Conservation (phyloP, 2,888 invertebrate species). For the Chaitophorus viminalis region DNA sequence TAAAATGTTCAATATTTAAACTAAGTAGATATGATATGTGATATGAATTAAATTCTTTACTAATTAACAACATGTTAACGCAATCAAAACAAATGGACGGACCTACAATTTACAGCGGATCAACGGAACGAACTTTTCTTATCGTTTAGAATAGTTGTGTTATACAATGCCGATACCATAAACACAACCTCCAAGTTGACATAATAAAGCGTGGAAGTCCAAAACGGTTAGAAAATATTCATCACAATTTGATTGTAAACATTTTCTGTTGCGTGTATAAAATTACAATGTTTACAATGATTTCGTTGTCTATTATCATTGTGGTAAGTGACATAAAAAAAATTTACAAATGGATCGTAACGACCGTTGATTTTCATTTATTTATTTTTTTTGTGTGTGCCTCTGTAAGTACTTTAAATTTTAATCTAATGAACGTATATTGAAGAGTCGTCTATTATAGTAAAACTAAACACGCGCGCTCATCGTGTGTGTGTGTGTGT, state of each 20-base stretch:
- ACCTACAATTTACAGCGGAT: too few relatives aligned
- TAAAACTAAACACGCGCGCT: neutral
- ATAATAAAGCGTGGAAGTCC: neutral
- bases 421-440: conserved; percentile 52
- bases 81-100: too few relatives aligned
- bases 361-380: neutral
- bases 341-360: conserved; percentile 13
- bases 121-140: too few relatives aligned
- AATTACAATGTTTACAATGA: neutral
- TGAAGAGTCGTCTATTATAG: conserved; percentile 30
- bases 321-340: neutral
- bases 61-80: too few relatives aligned
- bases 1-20: too few relatives aligned
- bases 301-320: neutral
- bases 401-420: conserved; percentile 10
- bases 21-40: too few relatives aligned
- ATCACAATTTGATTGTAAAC: neutral
- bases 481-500: neutral
- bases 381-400: neutral
- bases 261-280: neutral
- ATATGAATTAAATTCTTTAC: too few relatives aligned
- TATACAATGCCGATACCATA: too few relatives aligned
- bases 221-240: neutral
- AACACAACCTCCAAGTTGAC: too few relatives aligned
- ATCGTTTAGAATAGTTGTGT: too few relatives aligned